A percentile compares a stretch with the other conserved stretches of the same genome.
Conservation (phyloP, 2,113 vertebrate species). For the Oreochromis spilurus region DNA sequence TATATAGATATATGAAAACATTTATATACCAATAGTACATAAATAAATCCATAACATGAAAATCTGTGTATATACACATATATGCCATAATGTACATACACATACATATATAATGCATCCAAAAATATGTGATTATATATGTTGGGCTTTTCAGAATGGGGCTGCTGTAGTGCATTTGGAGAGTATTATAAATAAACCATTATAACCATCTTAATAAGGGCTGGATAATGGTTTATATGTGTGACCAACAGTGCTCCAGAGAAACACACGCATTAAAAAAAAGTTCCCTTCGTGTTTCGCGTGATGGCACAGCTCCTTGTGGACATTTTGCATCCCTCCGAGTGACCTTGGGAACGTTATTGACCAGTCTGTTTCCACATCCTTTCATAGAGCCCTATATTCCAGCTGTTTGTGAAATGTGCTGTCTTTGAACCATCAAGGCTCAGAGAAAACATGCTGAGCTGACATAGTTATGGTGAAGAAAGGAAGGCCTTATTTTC, state of each 20-base stretch:
- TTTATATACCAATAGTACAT: conserved; percentile 73
- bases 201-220: conserved; percentile 32
- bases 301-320: conserved; percentile 24
- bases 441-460: background rate
- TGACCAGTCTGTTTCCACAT: background rate
- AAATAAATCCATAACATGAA: conserved; percentile 66
- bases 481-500: background rate
- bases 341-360: background rate
- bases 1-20: conserved; percentile 70
- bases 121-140: conserved; percentile 75
- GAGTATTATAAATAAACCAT: conserved; percentile 69
- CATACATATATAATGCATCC: conserved; percentile 78
- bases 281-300: background rate
- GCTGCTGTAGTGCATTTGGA: conserved; percentile 74
- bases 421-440: background rate
- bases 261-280: conserved; percentile 17
- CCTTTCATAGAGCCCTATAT: background rate
- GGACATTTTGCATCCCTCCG: conserved; percentile 39
- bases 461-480: background rate
- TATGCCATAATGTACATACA: conserved; percentile 69
- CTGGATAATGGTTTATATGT: conserved; percentile 60
- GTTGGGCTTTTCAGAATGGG: conserved; percentile 53
- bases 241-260: conserved; percentile 20
- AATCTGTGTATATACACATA: conserved; percentile 71
- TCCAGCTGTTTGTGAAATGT: background rate